Percentiles rank a stretch among this genome's conserved stretches.
These are phyloP conservation scores for Atta texana DNA, from an alignment of 1,140 invertebrate species.

Conservation along the genomic window DNA sequence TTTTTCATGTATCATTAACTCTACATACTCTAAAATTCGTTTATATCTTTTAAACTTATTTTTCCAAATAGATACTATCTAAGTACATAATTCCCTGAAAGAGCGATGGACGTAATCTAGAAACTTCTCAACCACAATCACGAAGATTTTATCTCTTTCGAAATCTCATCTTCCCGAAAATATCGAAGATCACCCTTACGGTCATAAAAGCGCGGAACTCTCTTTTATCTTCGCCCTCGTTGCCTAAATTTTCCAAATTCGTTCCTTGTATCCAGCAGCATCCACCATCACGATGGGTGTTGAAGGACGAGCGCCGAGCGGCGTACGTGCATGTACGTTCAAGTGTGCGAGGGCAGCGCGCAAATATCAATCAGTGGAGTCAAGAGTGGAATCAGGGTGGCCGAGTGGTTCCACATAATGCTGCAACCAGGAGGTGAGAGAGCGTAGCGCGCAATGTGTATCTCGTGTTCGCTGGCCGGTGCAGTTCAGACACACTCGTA, in stretches of 20 bases:
- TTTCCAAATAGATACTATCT: slow-evolving; percentile 2
- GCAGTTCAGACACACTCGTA: slow-evolving; percentile 36
- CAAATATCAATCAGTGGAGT: slow-evolving; percentile 81
- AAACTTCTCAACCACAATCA: not conserved
- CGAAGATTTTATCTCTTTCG: slow-evolving; percentile 42
- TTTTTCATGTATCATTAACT: not conserved
- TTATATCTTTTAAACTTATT: not conserved
- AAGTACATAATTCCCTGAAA: slow-evolving; percentile 25
- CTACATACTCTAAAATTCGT: not conserved
- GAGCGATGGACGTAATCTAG: slow-evolving; percentile 34
- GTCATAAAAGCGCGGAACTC: slow-evolving; percentile 19
- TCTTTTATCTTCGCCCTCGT: slow-evolving; percentile 1
- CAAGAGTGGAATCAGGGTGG: slow-evolving; percentile 80
- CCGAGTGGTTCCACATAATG: slow-evolving; percentile 80
- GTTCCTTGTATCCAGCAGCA: slow-evolving; percentile 5
- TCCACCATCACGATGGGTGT: slow-evolving; percentile 10
- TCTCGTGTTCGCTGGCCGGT: slow-evolving; percentile 64
- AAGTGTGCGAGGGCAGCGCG: slow-evolving; percentile 54
- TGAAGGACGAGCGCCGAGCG: slow-evolving; percentile 38
- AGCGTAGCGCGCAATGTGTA: slow-evolving; percentile 62
- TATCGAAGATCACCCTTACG: slow-evolving; percentile 31
- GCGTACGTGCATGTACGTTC: slow-evolving; percentile 66
- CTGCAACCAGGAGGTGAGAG: slow-evolving; percentile 73
- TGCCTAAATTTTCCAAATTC: slow-evolving; percentile 58
- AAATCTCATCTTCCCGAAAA: slow-evolving; percentile 40